Base-by-base conservation (phyloP, 2,113 vertebrate species). In the Hippocampus guttulatus region DNA sequence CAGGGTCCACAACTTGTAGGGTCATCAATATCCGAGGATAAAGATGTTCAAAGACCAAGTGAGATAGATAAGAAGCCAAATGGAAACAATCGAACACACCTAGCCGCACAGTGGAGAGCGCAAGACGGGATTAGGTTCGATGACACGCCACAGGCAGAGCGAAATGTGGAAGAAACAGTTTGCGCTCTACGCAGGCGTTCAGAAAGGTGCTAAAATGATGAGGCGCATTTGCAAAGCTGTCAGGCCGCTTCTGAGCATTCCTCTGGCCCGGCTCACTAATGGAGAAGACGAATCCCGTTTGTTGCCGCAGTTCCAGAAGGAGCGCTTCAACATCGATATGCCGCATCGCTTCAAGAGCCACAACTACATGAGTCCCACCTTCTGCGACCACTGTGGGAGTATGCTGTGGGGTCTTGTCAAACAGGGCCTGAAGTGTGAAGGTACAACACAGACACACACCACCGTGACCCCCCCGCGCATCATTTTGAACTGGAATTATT, bases 251-350 rank as follows among this genome's bases (percentile, higher is more conserved):
- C 33, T 54, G 0, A 1, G 49, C 73, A 63, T 68, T 55, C 55
- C 38, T 16, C 47, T 45, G 5, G 54, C 2, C 25, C n/a, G 16
- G 3, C 1, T 55, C 20, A 38, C 27, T 57, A 23, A 30, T 38
- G n/a, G 23, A 61, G 64, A 54, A 64, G 41, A 85, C 60, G 68
- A 73, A 60, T 70, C 64, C 10, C 62, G 8, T 80, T 74, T 87
- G 14, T 74, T 67, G 81, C 51, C 49, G 60, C 90, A 99, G 97
- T 98, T 99, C 89, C 96, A 98, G 89, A 99, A 98, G 91, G 97
- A 99, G 85, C 92, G 97, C n/a, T 98, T 99, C 90, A 96, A 99
- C 78, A 98, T 99, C 1, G 97, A 99, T 88, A 98, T 99, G 95
- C 96, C 97, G 0, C 97, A 99, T 76, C 94, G 97, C 73, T 98